Base-by-base conservation (phyloP, 1,140 invertebrate genomes). In the Drosophila chauvacae region DNA sequence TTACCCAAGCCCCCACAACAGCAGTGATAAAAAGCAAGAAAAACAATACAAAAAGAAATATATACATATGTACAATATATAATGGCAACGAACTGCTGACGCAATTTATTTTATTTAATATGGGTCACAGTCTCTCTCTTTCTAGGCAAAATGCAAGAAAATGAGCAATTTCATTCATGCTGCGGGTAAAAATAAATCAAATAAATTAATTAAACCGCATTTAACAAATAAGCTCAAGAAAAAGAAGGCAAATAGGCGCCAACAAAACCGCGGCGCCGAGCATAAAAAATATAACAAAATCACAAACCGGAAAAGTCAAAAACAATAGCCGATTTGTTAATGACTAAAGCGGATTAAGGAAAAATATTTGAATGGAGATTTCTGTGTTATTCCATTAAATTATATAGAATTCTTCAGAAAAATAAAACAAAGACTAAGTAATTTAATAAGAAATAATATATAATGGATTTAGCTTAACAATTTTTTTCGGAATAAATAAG, bases 211-310 rank as follows among this genome's bases (percentile, higher is more conserved):
- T 61, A 61, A 77, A 44, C 28, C 26, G 63, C 63, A 59, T 68
- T 77, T 77, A 58, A 77, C 37, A 77, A 77, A 61, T 56, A 74
- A 42, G 50, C 73, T 18, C 51, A 28, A 42, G 48, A 64, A 48
- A 33, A 3, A 42, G 42, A 33, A 69, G 28, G 23, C 4, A 50
- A 50, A 35, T 23, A 72, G 66, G 42, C 50, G 69, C 20, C 66
- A 37, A 50, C n/a, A 50, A 47, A 64, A 61, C n/a, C 66, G 56
- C 63, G 63, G 73, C 63, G 73, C 56, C 74, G 66, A 77, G 73
- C 73, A 56, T 39, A 56, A 56, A 39, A 47, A 77, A 76, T 28
- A 28, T 37, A 59, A 42, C 26, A 33, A 59, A 75, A 75, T 58
- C 51, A 41, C 18, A 37, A 71, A 72, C 33, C 68, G 71, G 71